These are phyloP conservation scores for Microcebus griseorufus DNA, from an alignment of 2,113 vertebrate species.

Conservation along the genomic window DNA sequence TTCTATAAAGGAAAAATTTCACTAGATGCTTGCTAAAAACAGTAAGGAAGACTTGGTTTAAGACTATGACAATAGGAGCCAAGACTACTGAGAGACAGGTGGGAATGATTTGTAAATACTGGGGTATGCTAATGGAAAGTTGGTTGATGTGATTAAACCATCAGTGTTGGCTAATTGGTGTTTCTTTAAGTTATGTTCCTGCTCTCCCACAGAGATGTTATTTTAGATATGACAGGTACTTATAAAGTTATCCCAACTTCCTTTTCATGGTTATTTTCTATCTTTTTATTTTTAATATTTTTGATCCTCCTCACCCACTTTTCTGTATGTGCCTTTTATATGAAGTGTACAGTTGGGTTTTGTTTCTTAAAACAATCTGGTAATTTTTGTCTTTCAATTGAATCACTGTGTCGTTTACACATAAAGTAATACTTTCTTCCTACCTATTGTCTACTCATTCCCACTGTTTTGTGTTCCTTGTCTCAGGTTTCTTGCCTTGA, in stretches of 20 bases:
- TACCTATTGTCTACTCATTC: neutral
- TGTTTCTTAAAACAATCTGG: neutral
- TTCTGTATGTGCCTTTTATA: neutral
- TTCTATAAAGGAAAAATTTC: neutral
- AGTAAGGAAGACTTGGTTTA: neutral
- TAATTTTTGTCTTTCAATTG: neutral
- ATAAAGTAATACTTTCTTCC: neutral
- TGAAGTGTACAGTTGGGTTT: neutral
- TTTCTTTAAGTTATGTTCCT: neutral
- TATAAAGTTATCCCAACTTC: neutral
- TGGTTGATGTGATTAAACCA: neutral
- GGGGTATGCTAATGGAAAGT: neutral
- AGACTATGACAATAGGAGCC: neutral
- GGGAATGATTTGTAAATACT: neutral
- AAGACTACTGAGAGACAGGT: neutral
- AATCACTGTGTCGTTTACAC: neutral
- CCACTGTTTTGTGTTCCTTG: neutral
- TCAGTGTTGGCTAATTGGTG: neutral
- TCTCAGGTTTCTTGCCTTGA: neutral
- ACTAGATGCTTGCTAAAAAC: neutral
- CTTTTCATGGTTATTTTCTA: neutral
- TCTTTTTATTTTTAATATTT: neutral
- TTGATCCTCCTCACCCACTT: neutral
- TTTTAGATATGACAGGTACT: neutral
- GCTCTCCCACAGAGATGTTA: neutral